Evolutionary conservation across 2,113 vertebrate species (phyloP).

Genomic region (Rhea pennata): DNA sequence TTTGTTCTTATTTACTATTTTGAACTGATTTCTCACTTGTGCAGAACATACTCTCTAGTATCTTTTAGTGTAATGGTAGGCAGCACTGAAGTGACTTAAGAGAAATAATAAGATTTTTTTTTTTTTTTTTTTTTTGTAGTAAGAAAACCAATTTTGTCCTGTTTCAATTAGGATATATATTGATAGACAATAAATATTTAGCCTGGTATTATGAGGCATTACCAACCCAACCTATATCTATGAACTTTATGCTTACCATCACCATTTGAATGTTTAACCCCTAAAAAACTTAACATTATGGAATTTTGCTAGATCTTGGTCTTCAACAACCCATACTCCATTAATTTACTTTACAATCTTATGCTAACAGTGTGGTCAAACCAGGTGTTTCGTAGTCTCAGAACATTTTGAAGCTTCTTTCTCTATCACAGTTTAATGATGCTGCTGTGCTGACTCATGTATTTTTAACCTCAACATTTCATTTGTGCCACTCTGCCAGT

Average conservation of each 20-base stretch:
- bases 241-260: background rate
- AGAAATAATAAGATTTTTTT: background rate
- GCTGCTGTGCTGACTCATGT: background rate
- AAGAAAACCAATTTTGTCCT: background rate
- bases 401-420: background rate
- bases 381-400: background rate
- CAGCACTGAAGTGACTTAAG: background rate
- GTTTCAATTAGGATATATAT: background rate
- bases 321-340: background rate
- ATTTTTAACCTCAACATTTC: slow-evolving; percentile 26
- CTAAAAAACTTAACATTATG: background rate
- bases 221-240: background rate
- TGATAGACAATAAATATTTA: background rate
- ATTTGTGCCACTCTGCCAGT: background rate
- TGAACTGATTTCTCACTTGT: background rate
- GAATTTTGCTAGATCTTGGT: background rate
- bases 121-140: background rate
- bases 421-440: slow-evolving; percentile 9
- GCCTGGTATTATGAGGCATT: background rate
- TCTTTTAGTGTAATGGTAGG: background rate
- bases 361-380: background rate
- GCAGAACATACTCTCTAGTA: background rate
- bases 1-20: background rate
- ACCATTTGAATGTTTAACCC: background rate
- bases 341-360: background rate